These are phyloP conservation scores for Euclidia mi DNA, from an alignment of 2,888 invertebrate genomes.

Conservation along the genomic window DNA sequence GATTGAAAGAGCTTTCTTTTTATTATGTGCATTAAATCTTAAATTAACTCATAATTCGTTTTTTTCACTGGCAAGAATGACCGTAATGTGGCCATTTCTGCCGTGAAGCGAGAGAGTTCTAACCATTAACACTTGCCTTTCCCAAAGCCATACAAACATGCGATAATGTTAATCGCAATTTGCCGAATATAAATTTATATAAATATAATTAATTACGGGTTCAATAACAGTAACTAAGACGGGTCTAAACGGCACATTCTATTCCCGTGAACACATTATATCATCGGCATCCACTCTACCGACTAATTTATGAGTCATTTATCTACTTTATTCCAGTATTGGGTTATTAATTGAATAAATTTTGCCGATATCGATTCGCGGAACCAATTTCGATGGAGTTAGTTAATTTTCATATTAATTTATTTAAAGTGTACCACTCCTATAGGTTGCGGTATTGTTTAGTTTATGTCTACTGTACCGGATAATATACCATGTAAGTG, in stretches of 20 bases:
- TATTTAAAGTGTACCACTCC: conserved; percentile 32
- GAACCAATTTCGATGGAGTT: conserved; percentile 41
- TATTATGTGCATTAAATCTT: too few relatives aligned
- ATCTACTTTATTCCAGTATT: conserved; percentile 57
- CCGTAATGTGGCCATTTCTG: too few relatives aligned
- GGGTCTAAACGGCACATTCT: too few relatives aligned
- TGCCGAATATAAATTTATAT: background rate
- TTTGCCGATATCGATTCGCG: conserved; percentile 56
- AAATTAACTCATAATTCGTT: too few relatives aligned
- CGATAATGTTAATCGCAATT: too few relatives aligned
- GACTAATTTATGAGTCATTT: conserved; percentile 66
- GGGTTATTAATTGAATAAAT: conserved; percentile 65
- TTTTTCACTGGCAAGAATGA: too few relatives aligned
- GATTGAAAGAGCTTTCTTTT: too few relatives aligned
- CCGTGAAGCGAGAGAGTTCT: too few relatives aligned
- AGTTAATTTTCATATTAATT: conserved; percentile 55
- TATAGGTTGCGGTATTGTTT: conserved; percentile 31
- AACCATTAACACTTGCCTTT: too few relatives aligned
- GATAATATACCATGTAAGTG: background rate
- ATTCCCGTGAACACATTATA: conserved; percentile 50
- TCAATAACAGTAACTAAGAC: background rate
- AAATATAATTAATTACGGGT: conserved; percentile 4
- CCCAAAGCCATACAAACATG: too few relatives aligned
- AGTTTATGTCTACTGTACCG: conserved; percentile 22
- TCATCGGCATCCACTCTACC: conserved; percentile 51